These are phyloP conservation scores for Parapsyche elsis DNA, from an alignment of 1,140 invertebrate species.

Conservation along the genomic window DNA sequence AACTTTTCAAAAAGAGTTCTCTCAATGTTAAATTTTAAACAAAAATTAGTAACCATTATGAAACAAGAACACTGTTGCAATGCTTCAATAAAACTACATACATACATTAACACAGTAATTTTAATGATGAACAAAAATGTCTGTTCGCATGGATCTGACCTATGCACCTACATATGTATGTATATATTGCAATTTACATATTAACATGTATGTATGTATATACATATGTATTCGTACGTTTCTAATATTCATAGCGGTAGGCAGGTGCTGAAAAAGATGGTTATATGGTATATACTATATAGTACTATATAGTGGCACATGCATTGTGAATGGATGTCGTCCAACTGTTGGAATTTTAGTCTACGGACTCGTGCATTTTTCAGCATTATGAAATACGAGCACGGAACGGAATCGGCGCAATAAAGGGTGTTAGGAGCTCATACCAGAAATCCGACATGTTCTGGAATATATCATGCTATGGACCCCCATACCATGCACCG, in stretches of 20 bases:
- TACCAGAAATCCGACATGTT: slow-evolving; percentile 29
- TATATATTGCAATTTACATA: too few relatives aligned
- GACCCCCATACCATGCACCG: background rate
- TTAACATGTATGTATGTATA: background rate
- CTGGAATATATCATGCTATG: background rate
- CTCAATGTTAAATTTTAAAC: too few relatives aligned
- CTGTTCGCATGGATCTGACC: too few relatives aligned
- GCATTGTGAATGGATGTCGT: background rate
- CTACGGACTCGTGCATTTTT: slow-evolving; percentile 21
- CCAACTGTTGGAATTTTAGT: background rate
- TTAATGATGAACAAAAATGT: too few relatives aligned
- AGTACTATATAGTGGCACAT: background rate
- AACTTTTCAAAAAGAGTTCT: too few relatives aligned
- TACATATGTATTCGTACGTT: background rate
- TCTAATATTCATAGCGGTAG: background rate
- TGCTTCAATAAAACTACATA: too few relatives aligned
- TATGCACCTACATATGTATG: background rate
- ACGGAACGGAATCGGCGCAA: slow-evolving; percentile 15
- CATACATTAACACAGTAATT: too few relatives aligned
- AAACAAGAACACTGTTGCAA: too few relatives aligned
- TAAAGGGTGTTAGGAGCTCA: slow-evolving; percentile 22
- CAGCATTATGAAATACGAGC: slow-evolving; percentile 34
- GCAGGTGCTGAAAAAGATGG: background rate
- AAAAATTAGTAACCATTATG: too few relatives aligned
- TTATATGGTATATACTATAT: background rate